Percentiles rank a stretch among this genome's conserved stretches.
Conservation (phyloP, 2,797 vertebrate species). For the Phalloptychus januarius region DNA sequence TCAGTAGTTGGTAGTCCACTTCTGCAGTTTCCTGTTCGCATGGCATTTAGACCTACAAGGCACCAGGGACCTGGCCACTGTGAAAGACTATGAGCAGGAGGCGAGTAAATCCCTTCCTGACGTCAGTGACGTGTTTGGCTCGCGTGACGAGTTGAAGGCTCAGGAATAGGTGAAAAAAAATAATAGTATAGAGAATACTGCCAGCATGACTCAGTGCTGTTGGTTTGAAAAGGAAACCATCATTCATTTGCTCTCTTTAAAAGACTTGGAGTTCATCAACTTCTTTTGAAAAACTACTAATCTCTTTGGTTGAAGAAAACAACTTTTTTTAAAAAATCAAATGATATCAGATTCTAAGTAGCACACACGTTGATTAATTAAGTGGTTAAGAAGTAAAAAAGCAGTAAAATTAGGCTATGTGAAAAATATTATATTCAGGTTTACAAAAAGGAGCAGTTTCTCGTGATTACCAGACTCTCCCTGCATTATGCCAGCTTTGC, state of each 20-base stretch:
- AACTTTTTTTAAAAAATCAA: background rate
- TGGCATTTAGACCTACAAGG: conserved; percentile 71
- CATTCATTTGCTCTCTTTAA: conserved; percentile 41
- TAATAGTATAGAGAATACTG: conserved; percentile 49
- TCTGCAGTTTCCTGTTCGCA: conserved; percentile 77
- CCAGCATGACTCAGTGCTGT: conserved; percentile 55
- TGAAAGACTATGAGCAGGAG: conserved; percentile 55
- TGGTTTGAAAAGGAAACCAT: conserved; percentile 47
- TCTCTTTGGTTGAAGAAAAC: background rate
- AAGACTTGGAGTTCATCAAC: conserved; percentile 36
- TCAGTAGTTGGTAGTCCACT: conserved; percentile 59
- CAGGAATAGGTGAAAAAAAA: conserved; percentile 44
- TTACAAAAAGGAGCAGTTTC: background rate
- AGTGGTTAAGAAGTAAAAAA: background rate
- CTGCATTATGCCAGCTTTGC: conserved; percentile 54
- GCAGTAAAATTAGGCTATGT: background rate
- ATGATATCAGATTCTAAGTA: background rate
- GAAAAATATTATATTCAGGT: background rate
- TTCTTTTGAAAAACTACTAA: background rate
- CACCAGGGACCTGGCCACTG: conserved; percentile 64
- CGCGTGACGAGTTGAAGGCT: conserved; percentile 60
- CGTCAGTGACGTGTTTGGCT: conserved; percentile 71
- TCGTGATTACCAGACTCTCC: conserved; percentile 30
- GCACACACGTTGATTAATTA: background rate
- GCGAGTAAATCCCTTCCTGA: conserved; percentile 71